A percentile compares a stretch with the other conserved stretches of the same genome.
Conservation (phyloP, 2,888 invertebrate genomes). For the Agonopterix subpropinquella region DNA sequence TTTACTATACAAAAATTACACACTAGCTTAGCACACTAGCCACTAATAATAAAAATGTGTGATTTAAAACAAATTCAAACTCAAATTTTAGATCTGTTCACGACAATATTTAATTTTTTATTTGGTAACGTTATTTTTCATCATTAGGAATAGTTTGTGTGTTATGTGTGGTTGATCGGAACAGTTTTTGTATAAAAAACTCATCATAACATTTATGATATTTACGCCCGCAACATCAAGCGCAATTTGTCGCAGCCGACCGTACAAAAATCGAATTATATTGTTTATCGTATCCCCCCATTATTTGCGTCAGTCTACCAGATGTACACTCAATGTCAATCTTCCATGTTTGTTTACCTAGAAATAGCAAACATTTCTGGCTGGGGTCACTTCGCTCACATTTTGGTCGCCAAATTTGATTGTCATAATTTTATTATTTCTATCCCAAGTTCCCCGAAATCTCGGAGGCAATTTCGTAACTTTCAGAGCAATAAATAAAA, state of each 20-base stretch:
- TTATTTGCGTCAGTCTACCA: constrained; percentile 70
- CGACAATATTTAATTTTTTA: too few species aligned
- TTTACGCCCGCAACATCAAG: constrained; percentile 23
- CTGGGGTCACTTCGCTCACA: constrained; percentile 58
- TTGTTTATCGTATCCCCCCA: constrained; percentile 61
- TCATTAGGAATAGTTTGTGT: too few species aligned
- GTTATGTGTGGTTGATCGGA: too few species aligned
- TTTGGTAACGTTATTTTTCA: too few species aligned
- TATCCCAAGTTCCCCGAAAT: constrained; percentile 24
- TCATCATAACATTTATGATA: too few species aligned
- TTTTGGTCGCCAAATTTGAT: constrained; percentile 59
- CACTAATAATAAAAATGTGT: too few species aligned
- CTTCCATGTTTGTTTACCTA: constrained; percentile 69
- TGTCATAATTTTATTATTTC: constrained; percentile 56
- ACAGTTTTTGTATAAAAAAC: too few species aligned
- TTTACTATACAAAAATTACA: too few species aligned
- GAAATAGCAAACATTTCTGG: constrained; percentile 63
- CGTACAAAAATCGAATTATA: constrained; percentile 66
- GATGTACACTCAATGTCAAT: constrained; percentile 73
- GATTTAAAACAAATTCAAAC: too few species aligned
- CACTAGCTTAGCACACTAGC: too few species aligned
- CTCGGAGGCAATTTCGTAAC: constrained; percentile 33
- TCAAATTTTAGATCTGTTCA: too few species aligned
- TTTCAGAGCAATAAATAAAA: constrained; percentile 18
- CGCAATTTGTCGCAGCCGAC: constrained; percentile 56